Conservation (phyloP, 2,113 vertebrate species). For the Ptyas mucosa region DNA sequence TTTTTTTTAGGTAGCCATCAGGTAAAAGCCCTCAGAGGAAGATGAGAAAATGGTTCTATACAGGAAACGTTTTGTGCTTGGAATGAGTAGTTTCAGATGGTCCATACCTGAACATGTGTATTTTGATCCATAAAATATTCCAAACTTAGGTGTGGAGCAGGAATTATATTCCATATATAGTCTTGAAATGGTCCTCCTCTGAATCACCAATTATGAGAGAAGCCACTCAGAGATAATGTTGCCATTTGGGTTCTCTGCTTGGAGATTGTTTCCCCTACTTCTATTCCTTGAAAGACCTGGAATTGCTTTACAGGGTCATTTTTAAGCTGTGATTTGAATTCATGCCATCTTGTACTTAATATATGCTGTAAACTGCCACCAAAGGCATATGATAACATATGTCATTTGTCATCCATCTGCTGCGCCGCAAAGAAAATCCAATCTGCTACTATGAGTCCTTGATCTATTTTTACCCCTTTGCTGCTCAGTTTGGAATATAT, state of each 20-base stretch:
- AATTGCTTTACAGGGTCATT: background rate
- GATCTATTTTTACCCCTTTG: slow-evolving; percentile 30
- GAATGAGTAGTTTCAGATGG: background rate
- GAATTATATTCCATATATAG: background rate
- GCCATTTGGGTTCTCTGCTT: background rate
- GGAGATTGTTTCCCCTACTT: background rate
- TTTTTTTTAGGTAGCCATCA: background rate
- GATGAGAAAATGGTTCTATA: background rate
- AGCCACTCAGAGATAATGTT: background rate
- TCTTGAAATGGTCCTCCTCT: background rate
- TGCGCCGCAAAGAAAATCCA: background rate
- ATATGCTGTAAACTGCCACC: slow-evolving; percentile 12
- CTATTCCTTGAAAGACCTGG: background rate
- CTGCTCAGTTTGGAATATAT: slow-evolving; percentile 5
- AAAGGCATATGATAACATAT: background rate
- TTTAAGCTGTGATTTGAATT: slow-evolving; percentile 5
- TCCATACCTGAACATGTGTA: background rate
- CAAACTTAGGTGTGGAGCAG: background rate
- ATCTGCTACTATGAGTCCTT: slow-evolving; percentile 16
- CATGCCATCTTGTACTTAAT: background rate
- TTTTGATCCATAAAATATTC: background rate
- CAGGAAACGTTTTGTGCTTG: background rate
- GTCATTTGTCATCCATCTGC: rapidly evolving
- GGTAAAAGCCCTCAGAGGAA: background rate
- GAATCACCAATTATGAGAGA: background rate